phyloP scores from a whole-genome alignment of 2,113 vertebrate species.

The Epinephelus fuscoguttatus region DNA sequence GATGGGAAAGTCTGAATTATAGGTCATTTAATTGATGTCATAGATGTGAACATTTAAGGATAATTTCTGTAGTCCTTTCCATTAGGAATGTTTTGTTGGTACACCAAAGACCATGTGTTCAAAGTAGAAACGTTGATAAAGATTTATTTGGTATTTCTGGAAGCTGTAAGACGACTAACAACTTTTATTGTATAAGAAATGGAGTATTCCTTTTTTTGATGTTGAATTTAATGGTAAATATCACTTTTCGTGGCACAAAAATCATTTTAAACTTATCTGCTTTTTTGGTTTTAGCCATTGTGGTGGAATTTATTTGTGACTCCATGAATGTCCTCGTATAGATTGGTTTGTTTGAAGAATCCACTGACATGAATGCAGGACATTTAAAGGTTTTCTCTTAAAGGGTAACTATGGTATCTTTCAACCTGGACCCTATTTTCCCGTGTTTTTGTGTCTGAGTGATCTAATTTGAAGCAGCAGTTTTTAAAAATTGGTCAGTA shows the following conservation, averaged over 20 bases:
- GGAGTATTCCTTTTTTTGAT: slow-evolving; percentile 30
- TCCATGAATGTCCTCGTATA: slow-evolving; percentile 63
- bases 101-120: slow-evolving; percentile 70
- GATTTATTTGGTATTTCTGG: slow-evolving; percentile 29
- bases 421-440: too few relatives aligned
- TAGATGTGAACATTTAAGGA: slow-evolving; percentile 34
- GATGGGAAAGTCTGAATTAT: neutral
- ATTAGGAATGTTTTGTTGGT: slow-evolving; percentile 55
- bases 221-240: slow-evolving; percentile 44
- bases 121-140: slow-evolving; percentile 15
- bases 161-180: slow-evolving; percentile 12
- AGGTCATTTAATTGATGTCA: slow-evolving; percentile 43
- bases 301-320: slow-evolving; percentile 45
- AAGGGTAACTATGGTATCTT: too few relatives aligned
- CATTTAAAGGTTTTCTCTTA: slow-evolving; percentile 5
- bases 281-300: slow-evolving; percentile 37
- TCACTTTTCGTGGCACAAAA: slow-evolving; percentile 38
- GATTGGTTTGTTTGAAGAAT: slow-evolving; percentile 31
- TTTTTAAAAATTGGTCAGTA: too few relatives aligned
- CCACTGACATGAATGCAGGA: slow-evolving; percentile 41
- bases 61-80: slow-evolving; percentile 24
- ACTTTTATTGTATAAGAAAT: neutral
- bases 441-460: too few relatives aligned
- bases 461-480: too few relatives aligned
- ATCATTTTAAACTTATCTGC: slow-evolving; percentile 11